phyloP scores from a whole-genome alignment of 1,140 invertebrate genomes.

The Drosophila hydei region DNA sequence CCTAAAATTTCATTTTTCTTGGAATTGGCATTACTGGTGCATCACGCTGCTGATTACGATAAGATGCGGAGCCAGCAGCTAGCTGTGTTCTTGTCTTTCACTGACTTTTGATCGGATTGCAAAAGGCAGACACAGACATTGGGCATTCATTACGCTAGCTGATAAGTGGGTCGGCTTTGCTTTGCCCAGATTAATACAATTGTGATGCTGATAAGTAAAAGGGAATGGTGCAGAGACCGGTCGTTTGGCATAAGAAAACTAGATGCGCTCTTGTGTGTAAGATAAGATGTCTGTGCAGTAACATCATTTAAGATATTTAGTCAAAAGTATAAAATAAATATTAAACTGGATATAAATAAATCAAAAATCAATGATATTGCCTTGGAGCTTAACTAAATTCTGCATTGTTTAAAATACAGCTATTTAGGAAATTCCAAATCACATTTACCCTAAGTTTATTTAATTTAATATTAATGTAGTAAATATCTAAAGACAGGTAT shows the following conservation, averaged over 20 bases:
- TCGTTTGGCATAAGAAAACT: not conserved
- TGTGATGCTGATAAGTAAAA: slow-evolving; percentile 8
- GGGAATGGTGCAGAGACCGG: slow-evolving; percentile 23
- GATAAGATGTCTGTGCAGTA: slow-evolving; percentile 2
- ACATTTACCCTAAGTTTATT: not conserved
- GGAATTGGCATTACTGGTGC: slow-evolving; percentile 34
- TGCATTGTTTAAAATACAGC: not conserved
- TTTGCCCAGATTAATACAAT: slow-evolving; percentile 12
- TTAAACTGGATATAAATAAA: too few relatives aligned
- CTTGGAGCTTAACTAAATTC: not conserved
- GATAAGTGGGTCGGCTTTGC: slow-evolving; percentile 28
- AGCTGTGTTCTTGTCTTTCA: slow-evolving; percentile 3
- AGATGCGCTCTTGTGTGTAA: not conserved
- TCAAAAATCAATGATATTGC: not conserved
- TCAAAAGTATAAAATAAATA: not conserved
- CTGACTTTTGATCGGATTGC: slow-evolving; percentile 43
- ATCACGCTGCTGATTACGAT: slow-evolving; percentile 38
- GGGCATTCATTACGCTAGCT: slow-evolving; percentile 18
- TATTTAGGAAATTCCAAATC: not conserved
- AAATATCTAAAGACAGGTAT: not conserved
- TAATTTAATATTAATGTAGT: not conserved
- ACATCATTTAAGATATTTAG: not conserved
- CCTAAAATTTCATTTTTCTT: slow-evolving; percentile 24
- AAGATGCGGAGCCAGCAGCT: slow-evolving; percentile 22
- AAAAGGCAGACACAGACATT: slow-evolving; percentile 38